Conservation (phyloP, 92 coral and sea anemone species). For the Montipora capitata region DNA sequence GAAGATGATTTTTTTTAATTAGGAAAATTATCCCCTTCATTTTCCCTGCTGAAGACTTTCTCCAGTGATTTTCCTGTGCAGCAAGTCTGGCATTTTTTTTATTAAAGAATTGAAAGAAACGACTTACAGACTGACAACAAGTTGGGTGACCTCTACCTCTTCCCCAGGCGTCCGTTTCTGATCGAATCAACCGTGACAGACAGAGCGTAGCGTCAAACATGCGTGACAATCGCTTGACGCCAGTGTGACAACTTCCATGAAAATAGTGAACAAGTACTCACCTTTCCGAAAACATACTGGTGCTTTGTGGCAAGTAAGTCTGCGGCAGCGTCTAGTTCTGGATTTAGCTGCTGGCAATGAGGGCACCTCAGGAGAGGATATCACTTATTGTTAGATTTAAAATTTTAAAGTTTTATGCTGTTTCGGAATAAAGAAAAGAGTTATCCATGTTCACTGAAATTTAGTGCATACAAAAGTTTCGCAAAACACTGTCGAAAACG, state of each 20-base stretch:
- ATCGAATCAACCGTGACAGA: not conserved
- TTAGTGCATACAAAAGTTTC: no score
- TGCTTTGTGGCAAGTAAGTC: conserved; percentile 81
- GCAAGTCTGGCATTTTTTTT: not conserved
- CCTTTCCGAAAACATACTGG: conserved; percentile 94
- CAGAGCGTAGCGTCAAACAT: not conserved
- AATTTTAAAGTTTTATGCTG: no score
- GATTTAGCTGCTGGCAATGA: conserved; percentile 90
- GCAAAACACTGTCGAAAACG: no score
- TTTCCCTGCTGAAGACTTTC: not conserved
- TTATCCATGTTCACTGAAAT: no score
- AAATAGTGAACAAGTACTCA: conserved; percentile 6
- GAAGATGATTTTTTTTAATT: not conserved
- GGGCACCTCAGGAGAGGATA: conserved; percentile 77
- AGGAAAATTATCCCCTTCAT: not conserved
- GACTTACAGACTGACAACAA: no score
- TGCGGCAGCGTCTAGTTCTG: conserved; percentile 93
- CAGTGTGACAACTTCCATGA: no score
- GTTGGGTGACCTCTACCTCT: not conserved
- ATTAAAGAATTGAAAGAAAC: not conserved
- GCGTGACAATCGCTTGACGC: not conserved
- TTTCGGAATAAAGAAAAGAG: no score
- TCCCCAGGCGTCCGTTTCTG: not conserved
- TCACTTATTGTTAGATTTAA: no score
- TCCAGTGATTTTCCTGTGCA: not conserved